Base-by-base conservation (phyloP, 1,140 invertebrate genomes). In the Papilio xuthus region DNA sequence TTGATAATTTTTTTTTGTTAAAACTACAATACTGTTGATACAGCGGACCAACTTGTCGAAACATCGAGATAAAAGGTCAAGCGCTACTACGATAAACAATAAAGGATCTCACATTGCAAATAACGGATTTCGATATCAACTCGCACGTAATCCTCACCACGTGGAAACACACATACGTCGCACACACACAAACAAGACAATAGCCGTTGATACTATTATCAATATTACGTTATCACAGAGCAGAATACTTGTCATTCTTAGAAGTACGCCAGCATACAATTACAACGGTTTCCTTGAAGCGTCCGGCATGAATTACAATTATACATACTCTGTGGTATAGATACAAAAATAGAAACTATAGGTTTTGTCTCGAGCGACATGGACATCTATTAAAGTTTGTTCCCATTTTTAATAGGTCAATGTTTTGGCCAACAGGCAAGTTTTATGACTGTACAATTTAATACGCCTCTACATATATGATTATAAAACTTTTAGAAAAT, bases 281-380 rank as follows among this genome's bases (percentile, higher is more conserved):
- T 90, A 90, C 89, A 85, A 79, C 80, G 53, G 85, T 81, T 92
- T 90, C 89, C 86, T 84, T 84, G 90, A 89, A 92, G 32, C 88
- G 82, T 53, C 83, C 79, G 82, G 78, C 71, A 78, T 80, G 77
- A 83, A 86, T 82, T 83, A 83, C 86, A 85, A 87, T 86, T 85
- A 86, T 56, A 78, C 74, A 53, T 20, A 23, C 2, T 23, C 41
- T 18, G 71, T 28, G 60, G 60, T 18, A 28, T 28, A 67, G 10
- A 23, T 50, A 73, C 71, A 73, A 42, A 73, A 73, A 73, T 73
- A 73, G 71, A 73, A 15, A 23, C 41, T 15, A 10, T 53, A 42
- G 18, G 47, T 73, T 73, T 73, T 73, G 42, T 47, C 15, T n/a
- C 37, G 71, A 4, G 15, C 63, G 23, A n/a, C 67, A 15, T 20